These are phyloP conservation scores for Triplophysa siluroides DNA, from an alignment of 2,113 vertebrate genomes.

Conservation along the genomic window DNA sequence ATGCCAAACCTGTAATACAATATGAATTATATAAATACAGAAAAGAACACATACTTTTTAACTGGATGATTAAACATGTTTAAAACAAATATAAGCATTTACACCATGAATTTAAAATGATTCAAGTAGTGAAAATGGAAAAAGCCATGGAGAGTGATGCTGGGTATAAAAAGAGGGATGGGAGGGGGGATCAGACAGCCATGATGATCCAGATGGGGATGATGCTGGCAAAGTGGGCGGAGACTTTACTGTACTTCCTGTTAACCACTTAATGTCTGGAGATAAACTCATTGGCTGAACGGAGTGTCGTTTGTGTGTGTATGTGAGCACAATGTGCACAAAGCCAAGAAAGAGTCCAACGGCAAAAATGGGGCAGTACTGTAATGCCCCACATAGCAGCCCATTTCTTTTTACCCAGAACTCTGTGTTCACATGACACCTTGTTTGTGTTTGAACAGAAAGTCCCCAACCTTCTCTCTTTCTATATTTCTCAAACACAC, in stretches of 20 bases:
- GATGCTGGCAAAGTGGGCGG: conserved; percentile 52
- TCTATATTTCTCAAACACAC: no score
- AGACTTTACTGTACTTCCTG: conserved; percentile 45
- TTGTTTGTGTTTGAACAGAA: conserved; percentile 38
- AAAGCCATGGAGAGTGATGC: not conserved
- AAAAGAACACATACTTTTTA: no score
- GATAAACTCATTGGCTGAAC: conserved; percentile 22
- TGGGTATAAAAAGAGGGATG: not conserved
- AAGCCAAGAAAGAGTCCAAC: not conserved
- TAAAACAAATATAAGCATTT: no score
- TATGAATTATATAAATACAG: not conserved
- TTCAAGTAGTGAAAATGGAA: no score
- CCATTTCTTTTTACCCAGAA: not conserved
- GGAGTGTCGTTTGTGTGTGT: not conserved
- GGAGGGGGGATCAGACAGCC: not conserved
- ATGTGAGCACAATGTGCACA: not conserved
- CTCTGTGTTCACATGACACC: conserved; percentile 23
- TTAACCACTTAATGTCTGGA: conserved; percentile 31
- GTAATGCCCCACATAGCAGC: not conserved
- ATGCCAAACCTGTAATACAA: conserved; percentile 31
- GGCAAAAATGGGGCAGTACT: conserved; percentile 1
- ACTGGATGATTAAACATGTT: no score
- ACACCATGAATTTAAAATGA: no score
- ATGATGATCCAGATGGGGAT: conserved; percentile 33
- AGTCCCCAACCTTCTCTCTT: not conserved